Percentiles rank a stretch among this genome's conserved stretches.
Evolutionary conservation across 2,797 vertebrate species (phyloP).

Genomic region (Neosilurus hyrtlii): DNA sequence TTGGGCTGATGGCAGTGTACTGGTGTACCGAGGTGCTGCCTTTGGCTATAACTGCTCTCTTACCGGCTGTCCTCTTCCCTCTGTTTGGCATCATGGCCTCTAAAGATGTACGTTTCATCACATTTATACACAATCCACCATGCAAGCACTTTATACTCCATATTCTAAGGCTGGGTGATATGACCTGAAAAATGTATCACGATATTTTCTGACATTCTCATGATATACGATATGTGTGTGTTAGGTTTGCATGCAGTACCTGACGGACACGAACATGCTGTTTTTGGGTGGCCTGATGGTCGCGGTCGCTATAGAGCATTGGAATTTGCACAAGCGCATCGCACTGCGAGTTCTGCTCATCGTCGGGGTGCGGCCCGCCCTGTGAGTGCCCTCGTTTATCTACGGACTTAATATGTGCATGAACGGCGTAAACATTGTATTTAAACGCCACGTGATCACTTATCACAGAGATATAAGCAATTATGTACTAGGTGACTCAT

Average conservation of each 20-base stretch:
- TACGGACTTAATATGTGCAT: neutral
- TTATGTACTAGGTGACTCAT: neutral
- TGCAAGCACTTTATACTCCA: neutral
- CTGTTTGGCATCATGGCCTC: constrained; percentile 85
- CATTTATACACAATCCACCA: neutral
- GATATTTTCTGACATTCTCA: no score
- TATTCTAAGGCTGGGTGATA: no score
- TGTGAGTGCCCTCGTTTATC: constrained; percentile 73
- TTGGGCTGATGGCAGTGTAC: constrained; percentile 87
- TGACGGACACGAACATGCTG: constrained; percentile 94
- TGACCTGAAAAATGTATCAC: no score
- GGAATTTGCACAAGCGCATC: constrained; percentile 94
- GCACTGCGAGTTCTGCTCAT: constrained; percentile 83
- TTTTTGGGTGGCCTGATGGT: constrained; percentile 90
- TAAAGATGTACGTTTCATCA: constrained; percentile 72
- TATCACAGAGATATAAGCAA: neutral
- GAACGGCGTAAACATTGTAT: neutral
- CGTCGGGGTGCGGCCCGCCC: constrained; percentile 84
- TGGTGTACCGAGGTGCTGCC: constrained; percentile 95
- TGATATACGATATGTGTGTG: neutral
- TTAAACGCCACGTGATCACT: neutral
- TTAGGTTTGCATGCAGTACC: constrained; percentile 93
- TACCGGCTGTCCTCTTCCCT: constrained; percentile 87
- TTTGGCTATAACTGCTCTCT: constrained; percentile 83
- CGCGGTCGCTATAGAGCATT: constrained; percentile 88